phyloP scores from a whole-genome alignment of 2,113 vertebrate genomes.

The Oryzias melastigma region DNA sequence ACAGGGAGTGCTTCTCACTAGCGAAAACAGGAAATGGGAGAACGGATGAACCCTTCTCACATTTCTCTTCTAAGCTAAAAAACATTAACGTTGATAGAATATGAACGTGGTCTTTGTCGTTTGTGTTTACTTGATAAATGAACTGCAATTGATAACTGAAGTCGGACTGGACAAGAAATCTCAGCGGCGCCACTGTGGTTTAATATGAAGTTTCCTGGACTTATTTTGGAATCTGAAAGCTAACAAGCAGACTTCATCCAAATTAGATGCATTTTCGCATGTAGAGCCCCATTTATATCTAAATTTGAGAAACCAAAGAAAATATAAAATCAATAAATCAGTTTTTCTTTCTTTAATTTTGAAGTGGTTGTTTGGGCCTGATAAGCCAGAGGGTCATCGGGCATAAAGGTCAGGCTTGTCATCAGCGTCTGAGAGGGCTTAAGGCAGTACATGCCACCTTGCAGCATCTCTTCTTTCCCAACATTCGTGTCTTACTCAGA shows the following conservation, averaged over 20 bases:
- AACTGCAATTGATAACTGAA: too few species aligned
- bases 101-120: conserved; percentile 18
- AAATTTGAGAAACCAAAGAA: too few species aligned
- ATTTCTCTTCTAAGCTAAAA: conserved; percentile 52
- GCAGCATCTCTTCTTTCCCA: conserved; percentile 8
- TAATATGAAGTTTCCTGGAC: conserved; percentile 8
- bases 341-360: background rate
- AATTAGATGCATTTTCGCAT: too few species aligned
- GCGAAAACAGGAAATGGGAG: conserved; percentile 67
- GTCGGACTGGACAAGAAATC: conserved; percentile 27
- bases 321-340: too few species aligned
- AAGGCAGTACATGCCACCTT: conserved; percentile 40
- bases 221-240: conserved; percentile 10
- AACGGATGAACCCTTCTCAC: conserved; percentile 47
- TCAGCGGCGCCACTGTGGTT: conserved; percentile 38
- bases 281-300: too few species aligned
- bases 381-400: conserved; percentile 10
- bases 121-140: conserved; percentile 14
- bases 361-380: background rate
- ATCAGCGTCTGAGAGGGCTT: conserved; percentile 38
- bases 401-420: conserved; percentile 43
- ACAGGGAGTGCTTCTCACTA: conserved; percentile 43
- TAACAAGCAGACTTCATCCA: conserved; percentile 23
- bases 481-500: conserved; percentile 14
- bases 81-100: conserved; percentile 35